These are phyloP conservation scores for Pungitius pungitius DNA, from an alignment of 2,113 vertebrate species.

Conservation along the genomic window DNA sequence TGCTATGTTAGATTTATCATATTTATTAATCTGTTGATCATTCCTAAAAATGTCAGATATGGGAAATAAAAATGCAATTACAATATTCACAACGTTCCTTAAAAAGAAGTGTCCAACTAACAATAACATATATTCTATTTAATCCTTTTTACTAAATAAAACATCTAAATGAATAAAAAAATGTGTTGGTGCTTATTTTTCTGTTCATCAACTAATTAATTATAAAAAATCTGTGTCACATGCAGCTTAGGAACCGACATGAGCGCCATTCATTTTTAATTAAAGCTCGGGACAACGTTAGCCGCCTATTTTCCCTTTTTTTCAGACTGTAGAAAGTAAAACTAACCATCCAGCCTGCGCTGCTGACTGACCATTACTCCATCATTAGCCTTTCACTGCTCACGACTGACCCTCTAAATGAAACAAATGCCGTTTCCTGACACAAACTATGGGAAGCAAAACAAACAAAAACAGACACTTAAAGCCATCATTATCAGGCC, in stretches of 20 bases:
- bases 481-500: conserved; percentile 82
- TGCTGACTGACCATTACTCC: conserved; percentile 60
- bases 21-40: not conserved
- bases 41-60: not conserved
- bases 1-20: not conserved
- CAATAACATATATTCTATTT: not conserved
- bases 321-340: conserved; percentile 60
- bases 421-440: conserved; percentile 84
- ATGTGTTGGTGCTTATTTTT: not conserved
- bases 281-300: not conserved
- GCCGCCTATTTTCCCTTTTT: conserved; percentile 24
- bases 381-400: conserved; percentile 65
- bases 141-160: conserved; percentile 5
- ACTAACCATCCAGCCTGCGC: conserved; percentile 33
- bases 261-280: conserved; percentile 23
- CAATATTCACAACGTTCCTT: not conserved
- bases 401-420: conserved; percentile 80
- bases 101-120: not conserved
- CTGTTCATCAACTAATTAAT: not conserved
- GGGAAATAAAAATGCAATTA: not conserved
- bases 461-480: conserved; percentile 85
- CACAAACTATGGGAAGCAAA: conserved; percentile 84
- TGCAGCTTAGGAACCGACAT: conserved; percentile 7
- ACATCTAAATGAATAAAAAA: not conserved
- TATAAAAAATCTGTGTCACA: not conserved